Percentiles rank a stretch among this genome's conserved stretches.
Evolutionary conservation across 2,113 vertebrate species (phyloP).

Genomic region (Eira barbara): DNA sequence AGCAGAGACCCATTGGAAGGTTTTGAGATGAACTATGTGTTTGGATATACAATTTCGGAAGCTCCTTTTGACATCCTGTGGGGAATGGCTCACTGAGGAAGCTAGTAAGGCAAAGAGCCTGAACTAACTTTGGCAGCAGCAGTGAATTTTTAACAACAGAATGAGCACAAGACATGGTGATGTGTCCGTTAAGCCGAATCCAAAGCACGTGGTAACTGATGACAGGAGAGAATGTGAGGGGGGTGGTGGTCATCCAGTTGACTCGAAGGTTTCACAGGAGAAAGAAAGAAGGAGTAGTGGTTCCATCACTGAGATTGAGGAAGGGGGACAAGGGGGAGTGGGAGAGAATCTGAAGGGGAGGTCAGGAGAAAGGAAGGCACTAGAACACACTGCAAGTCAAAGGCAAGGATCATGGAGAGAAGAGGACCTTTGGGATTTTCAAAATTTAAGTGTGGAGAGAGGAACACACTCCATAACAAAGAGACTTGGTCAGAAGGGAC

Average conservation of each 20-base stretch:
- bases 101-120: not conserved
- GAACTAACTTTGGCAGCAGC: not conserved
- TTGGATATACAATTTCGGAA: not conserved
- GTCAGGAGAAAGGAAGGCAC: not conserved
- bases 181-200: not conserved
- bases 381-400: not conserved
- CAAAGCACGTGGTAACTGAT: not conserved
- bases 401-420: not conserved
- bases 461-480: not conserved
- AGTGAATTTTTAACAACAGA: not conserved
- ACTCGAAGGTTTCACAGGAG: not conserved
- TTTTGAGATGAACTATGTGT: not conserved
- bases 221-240: too few species aligned
- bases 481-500: not conserved
- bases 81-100: not conserved
- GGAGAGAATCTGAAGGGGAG: not conserved
- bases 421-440: not conserved
- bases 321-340: not conserved
- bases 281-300: not conserved
- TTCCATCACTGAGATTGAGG: not conserved
- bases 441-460: not conserved
- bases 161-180: not conserved
- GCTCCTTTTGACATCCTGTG: not conserved
- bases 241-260: not conserved
- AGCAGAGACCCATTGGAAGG: not conserved